Conservation (phyloP, 1,140 invertebrate species). For the Trichonephila inaurata region DNA sequence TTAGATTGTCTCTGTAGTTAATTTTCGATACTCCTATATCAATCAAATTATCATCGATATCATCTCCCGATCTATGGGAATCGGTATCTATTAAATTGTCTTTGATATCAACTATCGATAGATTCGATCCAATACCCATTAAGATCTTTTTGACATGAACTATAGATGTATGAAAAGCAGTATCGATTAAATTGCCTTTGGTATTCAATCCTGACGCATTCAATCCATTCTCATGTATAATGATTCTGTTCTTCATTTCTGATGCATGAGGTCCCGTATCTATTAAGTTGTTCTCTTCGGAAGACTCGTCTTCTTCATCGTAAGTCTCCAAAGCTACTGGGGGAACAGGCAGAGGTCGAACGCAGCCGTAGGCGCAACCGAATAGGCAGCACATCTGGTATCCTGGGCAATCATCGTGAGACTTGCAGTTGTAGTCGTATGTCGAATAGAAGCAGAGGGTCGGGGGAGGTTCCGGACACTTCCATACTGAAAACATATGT, state of each 20-base stretch:
- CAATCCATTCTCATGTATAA: neutral
- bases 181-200: neutral
- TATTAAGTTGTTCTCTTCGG: neutral
- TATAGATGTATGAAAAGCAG: neutral
- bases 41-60: too few relatives aligned
- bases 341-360: neutral
- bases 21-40: too few relatives aligned
- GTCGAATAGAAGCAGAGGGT: neutral
- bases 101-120: neutral
- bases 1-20: too few relatives aligned
- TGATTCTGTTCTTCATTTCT: neutral
- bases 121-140: neutral
- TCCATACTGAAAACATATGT: neutral
- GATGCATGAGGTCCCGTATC: neutral
- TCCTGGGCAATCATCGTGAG: constrained; percentile 20
- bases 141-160: neutral
- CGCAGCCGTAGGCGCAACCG: constrained; percentile 35
- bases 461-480: neutral
- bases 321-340: neutral
- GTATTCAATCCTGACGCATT: neutral
- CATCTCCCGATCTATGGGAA: too few relatives aligned
- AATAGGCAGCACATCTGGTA: constrained; percentile 28
- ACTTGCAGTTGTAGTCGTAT: neutral
- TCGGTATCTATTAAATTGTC: too few relatives aligned
- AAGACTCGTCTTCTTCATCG: neutral